Evolutionary conservation across 2,113 vertebrate species (phyloP), one percentile per base, ranked within the genome.

Genomic region (Periophthalmodon schlosseri): DNA sequence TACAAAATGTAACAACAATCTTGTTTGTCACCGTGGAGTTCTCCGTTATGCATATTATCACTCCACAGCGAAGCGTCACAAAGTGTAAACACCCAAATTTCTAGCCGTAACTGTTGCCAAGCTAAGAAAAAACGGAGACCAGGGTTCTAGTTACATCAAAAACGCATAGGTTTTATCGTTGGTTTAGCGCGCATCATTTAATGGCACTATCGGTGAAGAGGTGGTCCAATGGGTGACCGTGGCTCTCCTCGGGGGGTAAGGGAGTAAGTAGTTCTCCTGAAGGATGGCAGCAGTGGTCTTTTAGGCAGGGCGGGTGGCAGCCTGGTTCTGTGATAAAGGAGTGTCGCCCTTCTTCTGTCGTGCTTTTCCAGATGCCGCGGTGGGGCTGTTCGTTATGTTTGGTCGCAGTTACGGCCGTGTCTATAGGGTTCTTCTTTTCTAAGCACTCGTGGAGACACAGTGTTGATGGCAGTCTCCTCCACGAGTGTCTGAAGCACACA

Each of bases 171-270:
- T 86, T 82, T 82, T 81, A 76, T 85, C 81, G 73, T 67, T 64
- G 70, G 83, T 84, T 88, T 84, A 75, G 77, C 87, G 88, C 82
- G 90, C 94, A 88, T 93, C 89, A 90, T 90, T 84, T 74, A 80
- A 82, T 88, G 82, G 91, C 89, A 88, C 88, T 88, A 91, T 89
- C 87, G 88, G 92, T 94, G 92, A 88, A 87, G 82, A 78, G 75
- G 84, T 71, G 89, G 74, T 91, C 88, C 87, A 86, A 36, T 80
- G 87, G 91, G 90, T 91, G 90, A 86, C 88, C 84, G 88, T 72
- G 84, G 88, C 85, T 83, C 91, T 90, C 84, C 79, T 66, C 69
- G 70, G 76, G 66, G 80, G 77, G 80, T 75, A 76, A 89, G 81
- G 39, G 39, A 44, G 39, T 81, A 83, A 87, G 89, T 81, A 83